Evolutionary conservation across 2,797 vertebrate species (phyloP), one percentile per base, ranked within the genome.

Genomic region (Perodicticus potto): DNA sequence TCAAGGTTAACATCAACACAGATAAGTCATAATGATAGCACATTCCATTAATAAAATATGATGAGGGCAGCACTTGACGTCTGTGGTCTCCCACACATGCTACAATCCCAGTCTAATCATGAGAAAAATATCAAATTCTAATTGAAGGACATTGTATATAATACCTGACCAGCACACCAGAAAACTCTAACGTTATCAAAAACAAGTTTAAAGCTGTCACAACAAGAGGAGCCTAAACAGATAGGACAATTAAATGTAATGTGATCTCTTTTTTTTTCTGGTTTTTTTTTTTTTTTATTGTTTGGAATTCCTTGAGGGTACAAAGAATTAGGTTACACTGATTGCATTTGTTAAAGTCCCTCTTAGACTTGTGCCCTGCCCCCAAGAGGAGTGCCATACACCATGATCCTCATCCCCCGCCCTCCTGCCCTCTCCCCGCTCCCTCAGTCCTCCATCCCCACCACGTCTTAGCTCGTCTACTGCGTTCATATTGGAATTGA

Each of bases 41-140:
- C 16, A 7, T 85, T 53, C 13, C 25, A 43, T 81, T 72, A n/a
- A 78, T 19, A 73, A 27, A 43, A 90, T 45, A 3, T 22, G 49
- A 87, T 45, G 82, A 53, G 6, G 83, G 69, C 17, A 16, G 22
- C 5, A 23, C 6, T 90, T 85, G 20, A 65, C 32, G 65, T 78
- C 34, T 43, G 20, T 32, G n/a, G 49, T 78, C n/a, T 69, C 83
- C 34, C 27, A 23, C 5, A 7, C 16, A 2, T 9, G 20, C 72
- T 53, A 40, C 49, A 57, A 83, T 45, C 77, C 16, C 19, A 59
- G 14, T 20, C 40, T 53, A 81, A 67, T 29, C 40, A 72, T 70
- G 37, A 78, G 87, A 63, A 92, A 91, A 82, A 73, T 11, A 37
- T 32, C 29, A 92, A 76, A 89, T 86, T 57, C 14, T 69, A 94